These are phyloP conservation scores for Pontoporia blainvillei DNA, from an alignment of 2,113 vertebrate genomes.

Conservation along the genomic window DNA sequence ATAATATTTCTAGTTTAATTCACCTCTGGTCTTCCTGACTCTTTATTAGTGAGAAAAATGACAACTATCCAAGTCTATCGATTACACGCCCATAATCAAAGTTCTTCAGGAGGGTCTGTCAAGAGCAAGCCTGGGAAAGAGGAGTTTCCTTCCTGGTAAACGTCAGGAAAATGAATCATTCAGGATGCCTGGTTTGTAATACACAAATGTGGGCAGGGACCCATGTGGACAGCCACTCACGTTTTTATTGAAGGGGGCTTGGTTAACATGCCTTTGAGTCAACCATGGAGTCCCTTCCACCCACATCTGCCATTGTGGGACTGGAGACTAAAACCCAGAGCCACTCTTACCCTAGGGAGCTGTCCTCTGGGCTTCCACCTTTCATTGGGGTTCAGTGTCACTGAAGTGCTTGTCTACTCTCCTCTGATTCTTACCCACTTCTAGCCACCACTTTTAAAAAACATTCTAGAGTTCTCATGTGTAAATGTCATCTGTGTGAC, in stretches of 20 bases:
- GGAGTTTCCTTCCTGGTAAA: background rate
- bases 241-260: background rate
- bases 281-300: background rate
- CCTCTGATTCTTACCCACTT: background rate
- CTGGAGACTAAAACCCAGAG: background rate
- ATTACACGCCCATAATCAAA: background rate
- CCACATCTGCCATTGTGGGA: background rate
- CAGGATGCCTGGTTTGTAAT: background rate
- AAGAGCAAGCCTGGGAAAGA: background rate
- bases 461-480: background rate
- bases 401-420: background rate
- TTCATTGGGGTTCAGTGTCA: background rate
- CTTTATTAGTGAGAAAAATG: background rate
- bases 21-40: background rate
- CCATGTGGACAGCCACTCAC: background rate
- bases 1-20: background rate
- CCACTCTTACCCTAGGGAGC: background rate
- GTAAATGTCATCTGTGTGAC: background rate
- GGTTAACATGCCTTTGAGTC: background rate
- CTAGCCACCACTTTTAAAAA: background rate
- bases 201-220: background rate
- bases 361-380: background rate
- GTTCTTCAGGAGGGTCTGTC: background rate
- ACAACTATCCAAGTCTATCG: background rate
- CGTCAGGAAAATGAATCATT: background rate